These are phyloP conservation scores for Upupa epops DNA, from an alignment of 2,113 vertebrate genomes.

Conservation along the genomic window DNA sequence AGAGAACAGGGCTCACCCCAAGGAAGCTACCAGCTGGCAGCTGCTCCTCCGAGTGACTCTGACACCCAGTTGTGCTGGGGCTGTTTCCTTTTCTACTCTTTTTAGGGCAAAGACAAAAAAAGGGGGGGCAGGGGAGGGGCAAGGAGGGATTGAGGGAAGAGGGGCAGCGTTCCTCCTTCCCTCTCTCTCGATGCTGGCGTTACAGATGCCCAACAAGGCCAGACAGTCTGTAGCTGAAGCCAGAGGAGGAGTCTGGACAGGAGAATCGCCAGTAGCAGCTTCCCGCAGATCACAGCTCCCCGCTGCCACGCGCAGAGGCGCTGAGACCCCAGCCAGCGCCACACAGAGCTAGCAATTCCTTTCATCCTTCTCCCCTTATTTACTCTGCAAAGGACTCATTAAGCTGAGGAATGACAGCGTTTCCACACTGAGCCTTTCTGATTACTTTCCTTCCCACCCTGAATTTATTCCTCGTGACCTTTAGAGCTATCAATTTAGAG, in stretches of 20 bases:
- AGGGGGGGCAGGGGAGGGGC: no score
- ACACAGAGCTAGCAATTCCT: conserved; percentile 59
- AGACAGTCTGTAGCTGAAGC: no score
- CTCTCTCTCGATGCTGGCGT: no score
- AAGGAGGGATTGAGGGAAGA: not conserved
- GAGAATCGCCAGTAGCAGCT: not conserved
- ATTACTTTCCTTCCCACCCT: conserved; percentile 60
- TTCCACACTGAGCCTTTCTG: conserved; percentile 51
- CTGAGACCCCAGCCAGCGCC: not conserved
- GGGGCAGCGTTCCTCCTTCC: not conserved
- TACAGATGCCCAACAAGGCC: no score
- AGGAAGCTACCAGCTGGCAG: not conserved
- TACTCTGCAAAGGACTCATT: conserved; percentile 69
- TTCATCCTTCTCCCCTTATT: conserved; percentile 69
- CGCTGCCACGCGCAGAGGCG: not conserved
- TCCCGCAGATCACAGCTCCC: not conserved
- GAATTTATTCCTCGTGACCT: conserved; percentile 71
- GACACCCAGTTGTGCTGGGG: not conserved
- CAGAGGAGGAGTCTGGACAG: not conserved
- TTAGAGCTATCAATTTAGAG: conserved; percentile 64
- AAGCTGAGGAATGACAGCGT: conserved; percentile 51
- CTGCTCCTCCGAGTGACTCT: not conserved
- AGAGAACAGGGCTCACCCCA: not conserved
- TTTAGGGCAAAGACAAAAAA: not conserved
- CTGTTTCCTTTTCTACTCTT: not conserved